phyloP scores from a whole-genome alignment of 1,140 invertebrate genomes.

The Thaumetopoea pityocampa region DNA sequence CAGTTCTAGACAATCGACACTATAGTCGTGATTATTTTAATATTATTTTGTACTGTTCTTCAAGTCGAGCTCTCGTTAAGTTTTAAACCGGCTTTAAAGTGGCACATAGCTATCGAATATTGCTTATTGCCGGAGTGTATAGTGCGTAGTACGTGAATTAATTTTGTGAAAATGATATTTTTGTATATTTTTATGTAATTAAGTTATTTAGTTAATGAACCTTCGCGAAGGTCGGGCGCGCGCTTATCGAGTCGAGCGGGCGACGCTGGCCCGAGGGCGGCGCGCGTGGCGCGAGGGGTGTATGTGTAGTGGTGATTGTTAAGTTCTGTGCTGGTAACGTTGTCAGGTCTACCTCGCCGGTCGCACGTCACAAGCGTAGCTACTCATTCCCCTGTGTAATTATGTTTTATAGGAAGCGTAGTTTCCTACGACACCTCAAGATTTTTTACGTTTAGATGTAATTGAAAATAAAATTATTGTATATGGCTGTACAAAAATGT shows the following conservation, averaged over 20 bases:
- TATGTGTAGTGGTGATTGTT: constrained; percentile 75
- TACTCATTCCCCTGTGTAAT: constrained; percentile 72
- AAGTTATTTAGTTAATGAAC: constrained; percentile 68
- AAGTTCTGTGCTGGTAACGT: constrained; percentile 71
- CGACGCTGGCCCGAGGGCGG: constrained; percentile 33
- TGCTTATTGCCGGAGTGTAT: constrained; percentile 69
- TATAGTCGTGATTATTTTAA: constrained; percentile 70
- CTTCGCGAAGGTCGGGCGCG: constrained; percentile 37
- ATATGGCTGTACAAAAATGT: constrained; percentile 77
- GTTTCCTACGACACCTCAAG: constrained; percentile 72
- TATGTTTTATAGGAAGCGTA: constrained; percentile 74
- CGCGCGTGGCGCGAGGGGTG: constrained; percentile 35
- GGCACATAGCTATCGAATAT: constrained; percentile 71
- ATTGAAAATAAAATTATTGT: constrained; percentile 77
- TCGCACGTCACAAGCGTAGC: constrained; percentile 70
- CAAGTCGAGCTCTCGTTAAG: constrained; percentile 72
- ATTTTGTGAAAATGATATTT: constrained; percentile 74
- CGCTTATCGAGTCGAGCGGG: constrained; percentile 53
- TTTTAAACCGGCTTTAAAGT: constrained; percentile 65
- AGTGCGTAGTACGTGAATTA: constrained; percentile 70
- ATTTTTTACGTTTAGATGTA: constrained; percentile 76
- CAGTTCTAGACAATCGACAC: constrained; percentile 74
- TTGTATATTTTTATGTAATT: constrained; percentile 75
- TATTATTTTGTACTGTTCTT: constrained; percentile 61
- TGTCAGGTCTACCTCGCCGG: constrained; percentile 68